A percentile compares a stretch with the other conserved stretches of the same genome.
These are phyloP conservation scores for Zygaena filipendulae DNA, from an alignment of 2,888 invertebrate genomes.

Conservation along the genomic window DNA sequence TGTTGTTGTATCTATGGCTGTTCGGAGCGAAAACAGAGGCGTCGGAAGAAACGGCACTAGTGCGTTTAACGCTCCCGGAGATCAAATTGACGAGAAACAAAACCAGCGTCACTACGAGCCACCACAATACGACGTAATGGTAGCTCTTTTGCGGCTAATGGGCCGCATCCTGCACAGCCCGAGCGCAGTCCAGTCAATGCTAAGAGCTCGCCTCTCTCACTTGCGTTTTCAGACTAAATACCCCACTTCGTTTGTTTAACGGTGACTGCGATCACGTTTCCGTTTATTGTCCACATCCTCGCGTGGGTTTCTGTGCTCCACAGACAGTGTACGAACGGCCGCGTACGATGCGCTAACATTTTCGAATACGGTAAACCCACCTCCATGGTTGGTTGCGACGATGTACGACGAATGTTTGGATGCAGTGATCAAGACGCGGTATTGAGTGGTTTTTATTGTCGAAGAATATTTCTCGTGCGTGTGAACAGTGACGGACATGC, in stretches of 20 bases:
- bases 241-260: constrained; percentile 17
- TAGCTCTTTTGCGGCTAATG: constrained; percentile 59
- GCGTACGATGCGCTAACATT: neutral
- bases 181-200: constrained; percentile 59
- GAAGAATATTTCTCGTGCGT: constrained; percentile 28
- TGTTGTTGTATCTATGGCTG: no score
- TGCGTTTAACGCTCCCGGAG: constrained; percentile 34
- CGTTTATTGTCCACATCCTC: constrained; percentile 31
- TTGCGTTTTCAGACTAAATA: constrained; percentile 21
- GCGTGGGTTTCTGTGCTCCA: constrained; percentile 31
- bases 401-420: constrained; percentile 21
- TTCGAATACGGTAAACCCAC: no score
- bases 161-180: constrained; percentile 51
- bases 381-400: constrained; percentile 8
- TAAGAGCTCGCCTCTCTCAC: constrained; percentile 43
- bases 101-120: constrained; percentile 46
- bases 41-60: no score
- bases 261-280: constrained; percentile 20
- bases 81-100: constrained; percentile 48
- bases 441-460: constrained; percentile 28
- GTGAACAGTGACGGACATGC: constrained; percentile 55
- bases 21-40: no score
- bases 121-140: constrained; percentile 67
- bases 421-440: constrained; percentile 54
- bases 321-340: constrained; percentile 22